Conservation (phyloP, 2,113 vertebrate genomes). For the Sisor rabdophorus region DNA sequence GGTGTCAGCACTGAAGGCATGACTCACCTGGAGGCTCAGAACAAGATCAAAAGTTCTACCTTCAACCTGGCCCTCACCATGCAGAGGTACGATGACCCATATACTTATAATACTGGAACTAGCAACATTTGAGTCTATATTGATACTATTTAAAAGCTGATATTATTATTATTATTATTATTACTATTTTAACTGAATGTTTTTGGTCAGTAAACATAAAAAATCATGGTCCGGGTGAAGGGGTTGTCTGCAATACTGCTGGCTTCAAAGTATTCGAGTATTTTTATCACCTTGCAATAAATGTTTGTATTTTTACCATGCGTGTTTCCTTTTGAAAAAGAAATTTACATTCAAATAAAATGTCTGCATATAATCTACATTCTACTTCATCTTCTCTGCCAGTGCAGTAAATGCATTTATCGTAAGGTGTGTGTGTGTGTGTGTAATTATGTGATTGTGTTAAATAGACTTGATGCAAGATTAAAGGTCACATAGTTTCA, state of each 20-base stretch:
- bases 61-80: slow-evolving; percentile 91
- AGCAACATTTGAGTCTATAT: neutral
- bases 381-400: neutral
- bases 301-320: neutral
- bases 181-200: too few relatives aligned
- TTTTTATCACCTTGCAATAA: too few relatives aligned
- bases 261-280: too few relatives aligned
- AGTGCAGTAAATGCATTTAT: too few relatives aligned
- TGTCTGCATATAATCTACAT: neutral
- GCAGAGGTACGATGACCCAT: slow-evolving; percentile 75
- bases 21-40: slow-evolving; percentile 98
- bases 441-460: neutral
- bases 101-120: neutral
- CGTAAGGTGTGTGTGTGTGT: too few relatives aligned
- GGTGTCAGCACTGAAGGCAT: slow-evolving; percentile 90
- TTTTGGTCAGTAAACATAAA: too few relatives aligned
- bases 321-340: neutral
- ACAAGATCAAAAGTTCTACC: slow-evolving; percentile 94
- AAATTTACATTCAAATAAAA: neutral
- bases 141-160: neutral
- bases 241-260: too few relatives aligned
- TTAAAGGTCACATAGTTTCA: slow-evolving; percentile 50
- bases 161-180: too few relatives aligned
- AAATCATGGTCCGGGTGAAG: too few relatives aligned
- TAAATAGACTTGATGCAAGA: neutral